phyloP scores from a whole-genome alignment of 2,888 invertebrate genomes.

The Rhingia rostrata region DNA sequence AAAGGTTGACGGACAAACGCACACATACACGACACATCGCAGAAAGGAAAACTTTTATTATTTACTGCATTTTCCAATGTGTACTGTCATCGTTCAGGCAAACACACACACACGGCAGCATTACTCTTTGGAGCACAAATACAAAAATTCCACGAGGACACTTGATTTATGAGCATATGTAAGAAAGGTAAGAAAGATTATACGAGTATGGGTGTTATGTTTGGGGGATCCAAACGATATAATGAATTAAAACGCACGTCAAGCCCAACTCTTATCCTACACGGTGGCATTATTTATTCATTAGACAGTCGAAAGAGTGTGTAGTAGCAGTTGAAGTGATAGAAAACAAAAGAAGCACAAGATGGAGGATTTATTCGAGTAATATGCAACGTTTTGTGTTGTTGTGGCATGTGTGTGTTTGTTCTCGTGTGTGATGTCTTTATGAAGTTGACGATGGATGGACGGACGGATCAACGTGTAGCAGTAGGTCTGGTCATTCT shows the following conservation, averaged over 20 bases:
- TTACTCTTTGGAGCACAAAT: not conserved
- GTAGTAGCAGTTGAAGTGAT: constrained; percentile 40
- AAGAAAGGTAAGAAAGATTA: constrained; percentile 48
- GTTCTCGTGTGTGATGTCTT: constrained; percentile 52
- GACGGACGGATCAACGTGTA: not conserved
- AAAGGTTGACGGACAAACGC: constrained; percentile 57
- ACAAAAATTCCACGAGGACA: constrained; percentile 72
- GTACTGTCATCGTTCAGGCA: constrained; percentile 14
- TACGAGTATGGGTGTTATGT: not conserved
- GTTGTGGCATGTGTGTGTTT: not conserved
- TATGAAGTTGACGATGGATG: constrained; percentile 53
- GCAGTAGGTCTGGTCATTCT: constrained; percentile 29
- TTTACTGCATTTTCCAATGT: constrained; percentile 69
- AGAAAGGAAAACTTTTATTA: constrained; percentile 69
- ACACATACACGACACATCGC: constrained; percentile 19
- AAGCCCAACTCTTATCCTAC: constrained; percentile 52
- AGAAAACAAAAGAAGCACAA: constrained; percentile 58
- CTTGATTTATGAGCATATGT: constrained; percentile 72
- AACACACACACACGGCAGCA: not conserved
- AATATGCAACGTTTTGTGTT: constrained; percentile 34
- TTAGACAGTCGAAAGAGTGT: constrained; percentile 52
- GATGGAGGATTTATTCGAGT: constrained; percentile 44
- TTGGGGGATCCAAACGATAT: constrained; percentile 66
- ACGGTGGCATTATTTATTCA: constrained; percentile 72
- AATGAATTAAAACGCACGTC: constrained; percentile 74